Evolutionary conservation across 64 coral and sea anemone genomes (phyloP), one percentile per base, ranked within the genome.

Genomic region (Stichodactyla helianthus): DNA sequence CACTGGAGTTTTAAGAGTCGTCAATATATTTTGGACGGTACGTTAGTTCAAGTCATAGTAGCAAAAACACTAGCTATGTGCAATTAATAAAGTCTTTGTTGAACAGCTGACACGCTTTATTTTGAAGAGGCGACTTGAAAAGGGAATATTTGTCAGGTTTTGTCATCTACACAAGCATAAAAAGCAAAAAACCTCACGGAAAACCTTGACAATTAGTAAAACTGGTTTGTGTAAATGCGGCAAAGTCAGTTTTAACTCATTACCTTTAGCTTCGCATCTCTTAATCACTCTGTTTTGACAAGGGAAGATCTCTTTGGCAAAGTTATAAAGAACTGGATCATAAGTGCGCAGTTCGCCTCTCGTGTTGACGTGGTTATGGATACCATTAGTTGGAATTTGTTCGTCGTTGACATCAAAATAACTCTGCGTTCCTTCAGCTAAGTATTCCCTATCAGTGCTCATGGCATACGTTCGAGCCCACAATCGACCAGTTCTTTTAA

Each of bases 351-450:
- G 86, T 25, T 98, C 93, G 23, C 64, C 25, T 25, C 95, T 87
- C 0, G 95, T 98, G 59, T 98, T 98, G 11, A 98, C 87, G 71
- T 98, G 89, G 23, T 98, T 98, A 63, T 98, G 95, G 18, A 98
- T 85, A 15, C 96, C 93, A 55, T 98, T 98, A 2, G 87, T 55
- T 7, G 90, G 85, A 25, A 83, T 88, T 3, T 77, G 64, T 20
- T 98, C 92, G 4, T 90, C 93, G 26, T 98, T 98, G 31, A 92
- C 93, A 4, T 89, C 93, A 80, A 94, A 98, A 44, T 68, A 98
- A 44, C 96, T 98, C 76, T 94, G 93, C 13, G 93, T 87, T 52
- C 96, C 96, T 82, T 98, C 96, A 25, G 96, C 93, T 20, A 98
- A 92, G 74, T 94, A 98, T 26, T 98, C 96, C 52, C 90, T 65